phyloP scores from a whole-genome alignment of 1,140 invertebrate species.

The Myzus persicae region DNA sequence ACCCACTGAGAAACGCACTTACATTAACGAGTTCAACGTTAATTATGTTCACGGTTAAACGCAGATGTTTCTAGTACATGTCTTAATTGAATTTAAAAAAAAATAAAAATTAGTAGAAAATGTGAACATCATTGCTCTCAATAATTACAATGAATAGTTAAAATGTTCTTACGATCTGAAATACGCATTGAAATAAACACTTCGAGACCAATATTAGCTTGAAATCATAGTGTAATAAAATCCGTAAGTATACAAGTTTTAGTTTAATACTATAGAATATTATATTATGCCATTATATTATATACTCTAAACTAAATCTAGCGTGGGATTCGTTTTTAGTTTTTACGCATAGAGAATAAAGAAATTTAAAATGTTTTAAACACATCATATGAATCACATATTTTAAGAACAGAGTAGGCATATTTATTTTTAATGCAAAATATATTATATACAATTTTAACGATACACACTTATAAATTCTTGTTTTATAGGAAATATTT shows the following conservation, averaged over 20 bases:
- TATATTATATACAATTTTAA: neutral
- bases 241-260: neutral
- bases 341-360: neutral
- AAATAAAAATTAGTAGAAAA: neutral
- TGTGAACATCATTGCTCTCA: neutral
- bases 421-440: neutral
- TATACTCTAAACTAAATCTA: neutral
- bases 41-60: slow-evolving; percentile 43
- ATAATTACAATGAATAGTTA: neutral
- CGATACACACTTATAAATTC: too few relatives aligned
- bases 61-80: slow-evolving; percentile 16
- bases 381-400: neutral
- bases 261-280: neutral
- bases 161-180: neutral
- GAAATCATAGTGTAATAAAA: neutral
- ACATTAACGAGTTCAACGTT: slow-evolving; percentile 15
- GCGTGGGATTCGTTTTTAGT: neutral
- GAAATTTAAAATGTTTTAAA: neutral
- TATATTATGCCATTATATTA: neutral
- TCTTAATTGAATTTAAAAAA: slow-evolving; percentile 21
- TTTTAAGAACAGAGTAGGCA: neutral
- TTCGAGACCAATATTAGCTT: neutral
- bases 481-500: neutral
- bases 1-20: neutral
- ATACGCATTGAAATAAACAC: neutral